A percentile compares a stretch with the other conserved stretches of the same genome.
Evolutionary conservation across 2,888 invertebrate genomes (phyloP).

Genomic region (Caenorhabditis virilis): DNA sequence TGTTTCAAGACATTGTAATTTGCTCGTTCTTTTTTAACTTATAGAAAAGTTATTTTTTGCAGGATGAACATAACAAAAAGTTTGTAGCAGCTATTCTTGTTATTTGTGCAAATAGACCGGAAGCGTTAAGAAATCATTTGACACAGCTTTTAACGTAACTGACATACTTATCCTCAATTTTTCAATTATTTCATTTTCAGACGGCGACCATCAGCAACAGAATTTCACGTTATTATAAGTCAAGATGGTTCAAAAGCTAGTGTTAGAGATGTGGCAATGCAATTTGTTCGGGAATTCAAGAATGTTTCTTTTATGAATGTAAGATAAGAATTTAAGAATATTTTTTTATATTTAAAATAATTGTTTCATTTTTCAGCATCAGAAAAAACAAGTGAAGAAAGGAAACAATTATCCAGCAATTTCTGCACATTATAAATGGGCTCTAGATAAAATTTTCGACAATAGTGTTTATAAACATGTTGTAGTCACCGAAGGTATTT

Average conservation of each 20-base stretch:
- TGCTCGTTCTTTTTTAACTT: no score
- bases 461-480: constrained; percentile 83
- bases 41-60: no score
- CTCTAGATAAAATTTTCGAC: constrained; percentile 86
- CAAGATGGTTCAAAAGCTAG: constrained; percentile 59
- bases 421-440: constrained; percentile 94
- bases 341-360: neutral
- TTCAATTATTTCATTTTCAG: constrained; percentile 22
- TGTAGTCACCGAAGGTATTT: constrained; percentile 89
- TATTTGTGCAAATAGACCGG: constrained; percentile 58
- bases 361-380: constrained; percentile 24
- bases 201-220: constrained; percentile 40
- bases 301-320: constrained; percentile 35
- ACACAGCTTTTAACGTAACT: constrained; percentile 53
- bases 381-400: constrained; percentile 20
- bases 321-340: neutral
- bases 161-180: no score
- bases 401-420: constrained; percentile 72
- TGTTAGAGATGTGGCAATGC: constrained; percentile 43
- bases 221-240: constrained; percentile 63
- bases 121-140: constrained; percentile 62
- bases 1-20: no score
- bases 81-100: constrained; percentile 60
- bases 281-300: constrained; percentile 21
- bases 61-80: no score